Evolutionary conservation across 92 coral and sea anemone genomes (phyloP), one percentile per base, ranked within the genome.

Genomic region (Epizoanthus stellaris): DNA sequence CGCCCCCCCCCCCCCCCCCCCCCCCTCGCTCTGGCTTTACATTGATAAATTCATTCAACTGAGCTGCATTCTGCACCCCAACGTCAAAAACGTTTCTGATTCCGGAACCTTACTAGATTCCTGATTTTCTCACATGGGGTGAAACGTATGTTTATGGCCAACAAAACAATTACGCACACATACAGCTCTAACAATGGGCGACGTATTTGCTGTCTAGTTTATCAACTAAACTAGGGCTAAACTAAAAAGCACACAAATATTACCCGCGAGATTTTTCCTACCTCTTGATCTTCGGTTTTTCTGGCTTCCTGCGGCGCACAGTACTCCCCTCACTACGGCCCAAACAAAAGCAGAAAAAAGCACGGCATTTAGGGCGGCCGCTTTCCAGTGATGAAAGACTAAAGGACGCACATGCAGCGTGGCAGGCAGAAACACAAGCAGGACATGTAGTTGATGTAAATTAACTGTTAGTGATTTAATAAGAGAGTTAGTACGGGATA

Each of bases 221-320:
- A 43, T 43, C 2, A 52, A 52, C 56, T 52, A 52, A 52, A 9
- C 0, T 52, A 52, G 13, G 56, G 56, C 2, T 11, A 52, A 13
- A 13, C 56, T 5, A 52, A 11, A 45, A 52, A 9, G 56, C 14
- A 13, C 56, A 52, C 56, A 52, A 52, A 9, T 11, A 52, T 52
- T 13, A 52, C 10, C 10, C 56, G 25, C 11, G 17, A 6, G 25
- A 61, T 23, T 14, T 63, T 40, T 63, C 52, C 40, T 86, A 93
- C 97, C 97, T 91, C 70, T 91, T 86, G 75, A 93, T 76, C 84
- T 88, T 65, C 8, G 88, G 77, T 67, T 90, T 87, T 10, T 93
- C 98, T 52, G 95, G 89, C 74, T 97, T 97, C 76, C 99, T 91
- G 76, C 90, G 95, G 66, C 98, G 86, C 16, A 97, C 99, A 25